Conservation (phyloP, 2,797 vertebrate genomes). For the Merluccius polli region DNA sequence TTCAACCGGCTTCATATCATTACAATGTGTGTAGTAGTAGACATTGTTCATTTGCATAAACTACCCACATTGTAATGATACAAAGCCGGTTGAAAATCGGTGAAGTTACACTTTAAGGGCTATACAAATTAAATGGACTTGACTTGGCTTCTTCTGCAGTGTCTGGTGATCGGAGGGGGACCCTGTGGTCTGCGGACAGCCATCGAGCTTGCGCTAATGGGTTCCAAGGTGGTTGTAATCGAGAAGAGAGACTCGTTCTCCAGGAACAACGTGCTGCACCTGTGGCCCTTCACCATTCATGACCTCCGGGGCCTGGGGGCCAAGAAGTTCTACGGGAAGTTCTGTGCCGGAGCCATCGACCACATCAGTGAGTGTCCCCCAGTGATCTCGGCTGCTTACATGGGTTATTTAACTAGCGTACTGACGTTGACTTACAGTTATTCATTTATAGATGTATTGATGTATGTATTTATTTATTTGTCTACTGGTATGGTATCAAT, state of each 20-base stretch:
- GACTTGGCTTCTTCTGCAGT: slow-evolving; percentile 66
- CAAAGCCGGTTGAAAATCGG: too few species aligned
- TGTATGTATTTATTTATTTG: background rate
- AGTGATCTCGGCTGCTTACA: background rate
- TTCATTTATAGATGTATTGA: background rate
- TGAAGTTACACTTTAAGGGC: too few species aligned
- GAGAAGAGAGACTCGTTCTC: slow-evolving; percentile 97
- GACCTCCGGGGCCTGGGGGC: slow-evolving; percentile 92
- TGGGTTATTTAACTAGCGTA: background rate
- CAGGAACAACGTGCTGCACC: slow-evolving; percentile 94
- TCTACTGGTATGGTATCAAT: background rate
- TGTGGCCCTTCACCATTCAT: slow-evolving; percentile 97
- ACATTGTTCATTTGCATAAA: too few species aligned
- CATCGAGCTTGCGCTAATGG: slow-evolving; percentile 92
- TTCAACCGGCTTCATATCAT: too few species aligned
- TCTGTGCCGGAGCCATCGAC: slow-evolving; percentile 95
- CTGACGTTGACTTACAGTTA: background rate
- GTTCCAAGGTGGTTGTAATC: slow-evolving; percentile 91
- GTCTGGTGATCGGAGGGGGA: slow-evolving; percentile 93
- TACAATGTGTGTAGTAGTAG: too few species aligned
- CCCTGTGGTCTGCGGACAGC: slow-evolving; percentile 93
- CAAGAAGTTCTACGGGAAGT: slow-evolving; percentile 98
- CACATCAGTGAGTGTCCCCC: slow-evolving; percentile 90
- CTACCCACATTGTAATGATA: too few species aligned
- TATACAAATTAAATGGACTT: background rate